Base-by-base conservation (phyloP, 2,888 invertebrate genomes). In the Drosophila mercatorum region DNA sequence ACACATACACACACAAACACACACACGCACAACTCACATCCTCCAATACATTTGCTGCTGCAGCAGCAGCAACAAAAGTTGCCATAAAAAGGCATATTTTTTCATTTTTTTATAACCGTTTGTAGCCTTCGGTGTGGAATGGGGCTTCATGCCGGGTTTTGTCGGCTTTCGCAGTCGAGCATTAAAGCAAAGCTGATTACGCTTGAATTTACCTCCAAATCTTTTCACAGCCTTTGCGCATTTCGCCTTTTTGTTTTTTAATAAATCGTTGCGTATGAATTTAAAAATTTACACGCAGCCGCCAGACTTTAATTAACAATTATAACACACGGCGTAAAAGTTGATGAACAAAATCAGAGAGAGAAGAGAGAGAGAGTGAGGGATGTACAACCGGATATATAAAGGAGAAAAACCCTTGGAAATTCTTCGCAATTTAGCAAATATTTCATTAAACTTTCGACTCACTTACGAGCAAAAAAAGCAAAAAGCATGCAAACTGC, bases 381-480 rank as follows among this genome's bases (percentile, higher is more conserved):
- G 22, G 22, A 6, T 34, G 26, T 40, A 44, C 11, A 17, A 31
- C 49, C 5, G 49, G 10, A n/a, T n/a, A n/a, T 17, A n/a, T n/a
- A 10, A n/a, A 36, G 53, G 31, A 61, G 49, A 14, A 55, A 55
- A 40, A n/a, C 40, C 11, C 28, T 12, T 17, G n/a, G 56, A 55
- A 70, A 64, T 73, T 62, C 58, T 55, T 59, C 55, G 71, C 71
- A 56, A 60, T 72, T 70, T 73, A 56, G 74, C 64, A 62, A 59
- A 84, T 74, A 81, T 81, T 84, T 81, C 81, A 78, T 84, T 84
- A 71, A 78, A 78, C 55, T 68, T 81, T 73, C 41, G 72, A 51
- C 53, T 26, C 47, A 43, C 10, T 28, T 22, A 14, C 31, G 43
- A 46, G 51, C 26, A 26, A 52, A 22, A 60, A 60, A 56, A 46